These are phyloP conservation scores for Philopedon plagiatum DNA, from an alignment of 2,888 invertebrate species.

Conservation along the genomic window DNA sequence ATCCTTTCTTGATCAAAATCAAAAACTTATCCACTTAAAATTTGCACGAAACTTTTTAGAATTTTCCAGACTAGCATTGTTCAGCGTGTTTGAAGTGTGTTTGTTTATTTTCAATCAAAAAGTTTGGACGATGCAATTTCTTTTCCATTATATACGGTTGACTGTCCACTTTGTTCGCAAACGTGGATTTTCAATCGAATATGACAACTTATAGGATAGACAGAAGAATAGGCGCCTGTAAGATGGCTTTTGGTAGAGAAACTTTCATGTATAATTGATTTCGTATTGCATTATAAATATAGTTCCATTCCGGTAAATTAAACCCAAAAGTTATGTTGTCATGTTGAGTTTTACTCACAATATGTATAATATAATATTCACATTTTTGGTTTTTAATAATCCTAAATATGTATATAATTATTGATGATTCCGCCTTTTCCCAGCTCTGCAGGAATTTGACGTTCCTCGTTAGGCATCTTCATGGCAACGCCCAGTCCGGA, in stretches of 20 bases:
- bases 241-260: neutral
- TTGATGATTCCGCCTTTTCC: no score
- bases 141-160: constrained; percentile 27
- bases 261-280: constrained; percentile 1
- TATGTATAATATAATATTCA: no score
- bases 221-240: neutral
- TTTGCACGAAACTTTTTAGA: constrained; percentile 17
- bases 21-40: constrained; percentile 21
- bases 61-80: constrained; percentile 8
- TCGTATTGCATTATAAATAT: neutral
- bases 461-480: no score
- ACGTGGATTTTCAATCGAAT: constrained; percentile 24
- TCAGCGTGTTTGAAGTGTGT: constrained; percentile 20
- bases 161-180: constrained; percentile 32
- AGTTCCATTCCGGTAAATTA: no score
- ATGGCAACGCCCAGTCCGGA: no score
- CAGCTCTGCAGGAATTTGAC: no score
- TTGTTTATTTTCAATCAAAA: constrained; percentile 34
- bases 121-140: constrained; percentile 25
- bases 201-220: constrained; percentile 13
- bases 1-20: constrained; percentile 13
- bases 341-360: no score
- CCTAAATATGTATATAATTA: no score
- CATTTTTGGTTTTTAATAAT: no score
- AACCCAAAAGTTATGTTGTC: no score